phyloP scores from a whole-genome alignment of 2,888 invertebrate genomes.

The Synergus umbraculus region DNA sequence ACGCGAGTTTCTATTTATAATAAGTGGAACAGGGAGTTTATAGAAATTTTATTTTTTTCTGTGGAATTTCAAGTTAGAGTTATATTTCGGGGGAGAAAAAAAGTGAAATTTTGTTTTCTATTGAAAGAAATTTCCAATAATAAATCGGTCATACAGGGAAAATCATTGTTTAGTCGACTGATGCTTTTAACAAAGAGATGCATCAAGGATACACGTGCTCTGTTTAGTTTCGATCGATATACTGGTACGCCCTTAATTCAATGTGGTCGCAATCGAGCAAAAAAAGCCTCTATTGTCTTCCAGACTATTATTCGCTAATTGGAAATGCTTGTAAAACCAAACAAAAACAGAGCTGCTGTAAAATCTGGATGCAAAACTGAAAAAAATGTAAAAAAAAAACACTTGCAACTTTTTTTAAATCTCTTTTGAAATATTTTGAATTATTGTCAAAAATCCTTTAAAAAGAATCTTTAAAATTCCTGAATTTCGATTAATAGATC shows the following conservation, averaged over 20 bases:
- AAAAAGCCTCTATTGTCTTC: slow-evolving; percentile 20
- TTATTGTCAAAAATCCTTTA: neutral
- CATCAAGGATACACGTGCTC: slow-evolving; percentile 13
- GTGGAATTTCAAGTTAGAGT: neutral
- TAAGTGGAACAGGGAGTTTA: neutral
- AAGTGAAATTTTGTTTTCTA: no score
- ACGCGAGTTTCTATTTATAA: neutral
- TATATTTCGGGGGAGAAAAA: neutral
- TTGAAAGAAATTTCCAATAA: neutral
- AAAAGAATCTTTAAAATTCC: neutral
- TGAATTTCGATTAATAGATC: neutral
- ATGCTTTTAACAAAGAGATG: slow-evolving; percentile 26
- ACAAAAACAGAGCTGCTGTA: neutral
- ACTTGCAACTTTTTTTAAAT: no score
- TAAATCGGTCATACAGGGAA: neutral
- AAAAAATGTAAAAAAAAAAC: neutral
- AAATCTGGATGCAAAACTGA: neutral
- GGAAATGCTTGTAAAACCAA: neutral
- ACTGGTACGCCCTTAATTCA: slow-evolving; percentile 27
- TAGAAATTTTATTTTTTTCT: neutral
- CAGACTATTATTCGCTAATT: neutral
- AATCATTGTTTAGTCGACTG: slow-evolving; percentile 16
- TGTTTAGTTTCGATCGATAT: slow-evolving; percentile 32
- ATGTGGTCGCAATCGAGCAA: slow-evolving; percentile 1
- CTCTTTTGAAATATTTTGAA: no score